Evolutionary conservation across 2,113 vertebrate species (phyloP).

Genomic region (Hymenochirus boettgeri): DNA sequence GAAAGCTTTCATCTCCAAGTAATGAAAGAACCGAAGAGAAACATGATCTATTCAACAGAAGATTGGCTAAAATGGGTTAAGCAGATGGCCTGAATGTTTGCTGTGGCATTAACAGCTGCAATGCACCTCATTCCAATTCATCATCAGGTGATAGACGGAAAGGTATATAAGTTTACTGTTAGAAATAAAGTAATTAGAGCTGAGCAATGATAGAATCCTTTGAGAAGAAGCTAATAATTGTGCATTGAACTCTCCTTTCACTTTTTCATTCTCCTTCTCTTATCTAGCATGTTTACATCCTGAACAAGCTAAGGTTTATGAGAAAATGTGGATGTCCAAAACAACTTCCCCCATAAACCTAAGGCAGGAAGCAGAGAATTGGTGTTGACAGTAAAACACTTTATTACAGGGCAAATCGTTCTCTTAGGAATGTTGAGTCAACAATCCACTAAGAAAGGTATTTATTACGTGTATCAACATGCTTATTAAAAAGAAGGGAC

Average conservation of each 20-base stretch:
- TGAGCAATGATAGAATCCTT: constrained; percentile 36
- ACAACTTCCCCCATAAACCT: constrained; percentile 41
- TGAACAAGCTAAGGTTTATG: constrained; percentile 13
- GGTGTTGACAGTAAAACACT: constrained; percentile 56
- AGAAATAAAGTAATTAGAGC: constrained; percentile 17
- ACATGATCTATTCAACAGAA: not conserved
- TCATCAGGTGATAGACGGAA: constrained; percentile 20
- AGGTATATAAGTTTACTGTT: constrained; percentile 21
- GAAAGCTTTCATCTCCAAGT: no score
- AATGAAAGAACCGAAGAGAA: no score
- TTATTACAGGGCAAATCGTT: constrained; percentile 53
- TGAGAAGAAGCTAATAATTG: not conserved
- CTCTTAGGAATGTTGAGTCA: constrained; percentile 57
- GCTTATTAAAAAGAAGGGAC: constrained; percentile 57
- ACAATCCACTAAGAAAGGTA: constrained; percentile 46
- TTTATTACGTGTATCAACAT: constrained; percentile 54
- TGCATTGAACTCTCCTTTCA: not conserved
- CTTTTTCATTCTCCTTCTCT: not conserved
- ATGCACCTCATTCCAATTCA: constrained; percentile 13
- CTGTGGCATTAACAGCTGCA: constrained; percentile 7
- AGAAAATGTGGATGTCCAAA: constrained; percentile 43
- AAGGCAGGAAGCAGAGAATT: constrained; percentile 43
- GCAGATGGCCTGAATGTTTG: not conserved
- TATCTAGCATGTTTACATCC: constrained; percentile 27
- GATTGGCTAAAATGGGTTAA: not conserved